Conservation (phyloP, 2,113 vertebrate genomes). For the Sinocyclocheilus maitianheensis region DNA sequence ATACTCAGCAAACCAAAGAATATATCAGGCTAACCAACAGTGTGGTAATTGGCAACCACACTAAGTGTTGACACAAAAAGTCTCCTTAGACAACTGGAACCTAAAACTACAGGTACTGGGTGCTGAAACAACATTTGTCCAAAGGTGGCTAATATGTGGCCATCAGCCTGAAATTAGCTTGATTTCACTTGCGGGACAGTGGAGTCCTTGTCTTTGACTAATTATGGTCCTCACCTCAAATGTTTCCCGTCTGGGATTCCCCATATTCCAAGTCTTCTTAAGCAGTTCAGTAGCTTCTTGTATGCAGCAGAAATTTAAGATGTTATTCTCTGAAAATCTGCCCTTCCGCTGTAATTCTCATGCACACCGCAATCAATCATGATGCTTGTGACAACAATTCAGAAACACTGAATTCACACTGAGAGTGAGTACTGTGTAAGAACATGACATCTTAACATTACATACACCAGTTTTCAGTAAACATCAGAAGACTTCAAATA, state of each 20-base stretch:
- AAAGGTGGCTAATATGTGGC: slow-evolving; percentile 55
- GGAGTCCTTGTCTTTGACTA: slow-evolving; percentile 70
- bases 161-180: slow-evolving; percentile 56
- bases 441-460: not conserved
- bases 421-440: not conserved
- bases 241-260: slow-evolving; percentile 62
- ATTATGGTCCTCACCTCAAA: slow-evolving; percentile 73
- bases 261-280: not conserved
- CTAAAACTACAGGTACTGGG: slow-evolving; percentile 53
- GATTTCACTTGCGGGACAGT: slow-evolving; percentile 70
- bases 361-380: not conserved
- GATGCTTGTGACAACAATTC: not conserved
- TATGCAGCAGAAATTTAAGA: slow-evolving; percentile 1
- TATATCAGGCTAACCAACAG: slow-evolving; percentile 57
- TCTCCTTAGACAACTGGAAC: slow-evolving; percentile 55
- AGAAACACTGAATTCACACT: not conserved
- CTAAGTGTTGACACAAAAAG: slow-evolving; percentile 52
- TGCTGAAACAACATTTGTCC: slow-evolving; percentile 62
- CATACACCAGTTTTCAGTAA: not conserved
- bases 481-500: not conserved
- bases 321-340: not conserved
- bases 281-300: not conserved
- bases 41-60: slow-evolving; percentile 52
- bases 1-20: slow-evolving; percentile 51
- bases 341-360: not conserved